These are phyloP conservation scores for Synergus laeviventris DNA, from an alignment of 2,888 invertebrate species.

Conservation along the genomic window DNA sequence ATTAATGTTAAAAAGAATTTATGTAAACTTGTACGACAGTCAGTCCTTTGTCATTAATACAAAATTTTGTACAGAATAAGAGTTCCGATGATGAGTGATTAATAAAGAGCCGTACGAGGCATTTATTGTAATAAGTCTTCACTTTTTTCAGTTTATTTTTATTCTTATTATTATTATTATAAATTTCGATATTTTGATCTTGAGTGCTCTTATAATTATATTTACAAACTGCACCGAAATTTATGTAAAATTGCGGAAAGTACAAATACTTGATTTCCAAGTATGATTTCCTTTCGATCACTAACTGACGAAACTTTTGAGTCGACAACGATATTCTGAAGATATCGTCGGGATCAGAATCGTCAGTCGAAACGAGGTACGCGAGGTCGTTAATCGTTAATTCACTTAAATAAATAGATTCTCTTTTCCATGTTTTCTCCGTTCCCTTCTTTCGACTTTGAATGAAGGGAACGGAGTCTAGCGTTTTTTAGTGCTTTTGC, in stretches of 20 bases:
- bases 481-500: neutral
- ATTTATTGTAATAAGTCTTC: slow-evolving; percentile 45
- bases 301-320: neutral
- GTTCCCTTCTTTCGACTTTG: neutral
- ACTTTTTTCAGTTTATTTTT: neutral
- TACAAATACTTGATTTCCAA: slow-evolving; percentile 34
- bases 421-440: neutral
- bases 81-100: slow-evolving; percentile 39
- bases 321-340: slow-evolving; percentile 15
- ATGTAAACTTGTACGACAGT: slow-evolving; percentile 16
- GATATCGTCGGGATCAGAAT: slow-evolving; percentile 15
- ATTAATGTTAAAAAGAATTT: neutral
- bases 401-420: neutral
- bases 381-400: slow-evolving; percentile 3
- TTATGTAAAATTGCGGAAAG: neutral
- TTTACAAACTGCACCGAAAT: neutral
- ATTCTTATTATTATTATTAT: neutral
- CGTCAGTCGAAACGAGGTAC: slow-evolving; percentile 16
- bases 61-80: slow-evolving; percentile 50
- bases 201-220: slow-evolving; percentile 2
- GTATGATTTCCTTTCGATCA: slow-evolving; percentile 37
- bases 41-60: slow-evolving; percentile 19
- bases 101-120: slow-evolving; percentile 51
- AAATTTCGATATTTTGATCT: neutral
- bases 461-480: slow-evolving; percentile 18